Conservation (phyloP, 2,888 invertebrate genomes). For the Drosophila subsilvestris region DNA sequence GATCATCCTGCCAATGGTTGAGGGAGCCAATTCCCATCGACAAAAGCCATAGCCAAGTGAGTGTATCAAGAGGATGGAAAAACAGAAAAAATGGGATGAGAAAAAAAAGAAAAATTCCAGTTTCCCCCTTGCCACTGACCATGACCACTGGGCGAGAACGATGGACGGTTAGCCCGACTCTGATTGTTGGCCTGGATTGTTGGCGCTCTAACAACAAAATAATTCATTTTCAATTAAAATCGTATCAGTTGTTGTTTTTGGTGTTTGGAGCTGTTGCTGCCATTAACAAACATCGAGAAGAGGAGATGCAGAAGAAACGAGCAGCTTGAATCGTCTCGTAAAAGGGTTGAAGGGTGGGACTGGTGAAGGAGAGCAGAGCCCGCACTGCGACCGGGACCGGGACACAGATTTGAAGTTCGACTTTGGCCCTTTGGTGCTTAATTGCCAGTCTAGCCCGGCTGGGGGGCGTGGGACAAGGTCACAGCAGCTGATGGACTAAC, state of each 20-base stretch:
- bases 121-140: conserved; percentile 23
- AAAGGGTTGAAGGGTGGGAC: not conserved
- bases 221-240: conserved; percentile 84
- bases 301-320: not conserved
- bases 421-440: conserved; percentile 37
- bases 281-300: conserved; percentile 51
- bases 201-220: conserved; percentile 73
- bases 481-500: conserved; percentile 32
- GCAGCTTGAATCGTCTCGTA: not conserved
- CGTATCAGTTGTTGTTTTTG: conserved; percentile 72
- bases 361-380: not conserved
- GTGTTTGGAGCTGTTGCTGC: conserved; percentile 20
- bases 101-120: conserved; percentile 6
- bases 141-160: conserved; percentile 20
- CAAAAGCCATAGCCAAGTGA: not conserved
- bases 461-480: conserved; percentile 30
- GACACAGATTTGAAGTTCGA: conserved; percentile 36
- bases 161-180: conserved; percentile 2
- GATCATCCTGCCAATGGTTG: conserved; percentile 12
- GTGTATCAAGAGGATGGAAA: conserved; percentile 1
- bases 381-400: conserved; percentile 1
- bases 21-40: conserved; percentile 13
- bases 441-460: conserved; percentile 39
- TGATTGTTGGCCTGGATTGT: conserved; percentile 15
- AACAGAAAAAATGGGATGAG: not conserved